phyloP scores from a whole-genome alignment of 2,797 vertebrate genomes.

The Diglossa cyanea region DNA sequence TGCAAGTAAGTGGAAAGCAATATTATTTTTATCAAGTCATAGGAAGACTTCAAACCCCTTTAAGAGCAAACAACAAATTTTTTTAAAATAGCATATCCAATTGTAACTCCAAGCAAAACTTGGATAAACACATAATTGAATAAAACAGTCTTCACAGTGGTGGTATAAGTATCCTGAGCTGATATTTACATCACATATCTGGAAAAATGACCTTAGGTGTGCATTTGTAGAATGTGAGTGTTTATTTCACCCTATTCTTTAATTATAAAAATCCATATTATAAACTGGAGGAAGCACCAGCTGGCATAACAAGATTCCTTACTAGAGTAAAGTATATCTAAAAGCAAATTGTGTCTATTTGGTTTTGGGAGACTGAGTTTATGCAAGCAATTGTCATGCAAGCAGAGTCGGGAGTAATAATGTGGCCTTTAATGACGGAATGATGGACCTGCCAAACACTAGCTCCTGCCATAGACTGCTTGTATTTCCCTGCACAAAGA shows the following conservation, averaged over 20 bases:
- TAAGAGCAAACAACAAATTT: not conserved
- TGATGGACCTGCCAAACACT: conserved; percentile 99
- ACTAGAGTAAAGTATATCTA: not conserved
- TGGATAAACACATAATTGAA: not conserved
- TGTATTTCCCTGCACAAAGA: conserved; percentile 88
- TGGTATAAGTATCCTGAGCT: not conserved
- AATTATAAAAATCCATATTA: not conserved
- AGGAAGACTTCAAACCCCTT: not conserved
- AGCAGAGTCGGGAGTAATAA: conserved; percentile 98
- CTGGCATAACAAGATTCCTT: not conserved
- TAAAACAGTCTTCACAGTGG: not conserved
- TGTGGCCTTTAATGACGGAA: conserved; percentile 99
- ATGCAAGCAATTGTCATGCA: conserved; percentile 95
- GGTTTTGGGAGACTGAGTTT: conserved; percentile 77
- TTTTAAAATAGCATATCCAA: not conserved
- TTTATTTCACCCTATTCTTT: not conserved
- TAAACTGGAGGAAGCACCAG: not conserved
- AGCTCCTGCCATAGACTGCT: conserved; percentile 88
- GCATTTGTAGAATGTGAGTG: not conserved
- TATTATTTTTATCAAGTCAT: not conserved
- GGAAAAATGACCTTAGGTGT: not conserved
- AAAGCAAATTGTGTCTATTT: conserved; percentile 49
- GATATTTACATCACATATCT: not conserved
- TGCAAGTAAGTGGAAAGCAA: not conserved
- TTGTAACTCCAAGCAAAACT: not conserved